Conservation (phyloP, 2,113 vertebrate species). For the Ammospiza nelsoni region DNA sequence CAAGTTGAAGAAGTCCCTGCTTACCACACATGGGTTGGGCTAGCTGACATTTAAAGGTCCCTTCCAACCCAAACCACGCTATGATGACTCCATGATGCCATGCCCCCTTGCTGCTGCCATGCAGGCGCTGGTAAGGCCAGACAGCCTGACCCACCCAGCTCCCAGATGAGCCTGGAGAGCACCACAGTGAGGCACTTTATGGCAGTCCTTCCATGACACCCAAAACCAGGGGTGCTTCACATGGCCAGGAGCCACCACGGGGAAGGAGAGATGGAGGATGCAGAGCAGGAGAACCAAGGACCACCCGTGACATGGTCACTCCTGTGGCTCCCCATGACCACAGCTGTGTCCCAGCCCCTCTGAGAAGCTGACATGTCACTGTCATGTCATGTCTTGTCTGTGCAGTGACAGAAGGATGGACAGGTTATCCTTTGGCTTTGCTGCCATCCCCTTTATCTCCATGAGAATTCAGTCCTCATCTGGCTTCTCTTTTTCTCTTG, state of each 20-base stretch:
- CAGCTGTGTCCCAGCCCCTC: background rate
- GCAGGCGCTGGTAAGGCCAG: background rate
- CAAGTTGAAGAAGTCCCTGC: background rate
- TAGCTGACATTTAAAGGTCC: background rate
- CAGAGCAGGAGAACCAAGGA: background rate
- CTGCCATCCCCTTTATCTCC: background rate
- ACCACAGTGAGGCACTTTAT: no score
- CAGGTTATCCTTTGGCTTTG: background rate
- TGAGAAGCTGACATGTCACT: background rate
- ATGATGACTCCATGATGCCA: background rate
- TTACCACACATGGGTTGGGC: background rate
- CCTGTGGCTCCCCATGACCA: background rate
- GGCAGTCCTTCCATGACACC: background rate
- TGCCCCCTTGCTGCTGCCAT: background rate
- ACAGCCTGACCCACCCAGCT: background rate
- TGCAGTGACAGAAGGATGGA: background rate
- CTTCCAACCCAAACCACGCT: background rate
- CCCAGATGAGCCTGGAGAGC: fast-evolving
- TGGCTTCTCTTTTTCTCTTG: background rate
- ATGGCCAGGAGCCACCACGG: background rate
- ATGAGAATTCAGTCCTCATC: background rate
- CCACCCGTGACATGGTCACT: fast-evolving
- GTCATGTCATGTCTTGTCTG: background rate
- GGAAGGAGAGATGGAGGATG: background rate
- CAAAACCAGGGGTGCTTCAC: background rate